Conservation (phyloP, 2,888 invertebrate species). For the Agriotes lineatus region DNA sequence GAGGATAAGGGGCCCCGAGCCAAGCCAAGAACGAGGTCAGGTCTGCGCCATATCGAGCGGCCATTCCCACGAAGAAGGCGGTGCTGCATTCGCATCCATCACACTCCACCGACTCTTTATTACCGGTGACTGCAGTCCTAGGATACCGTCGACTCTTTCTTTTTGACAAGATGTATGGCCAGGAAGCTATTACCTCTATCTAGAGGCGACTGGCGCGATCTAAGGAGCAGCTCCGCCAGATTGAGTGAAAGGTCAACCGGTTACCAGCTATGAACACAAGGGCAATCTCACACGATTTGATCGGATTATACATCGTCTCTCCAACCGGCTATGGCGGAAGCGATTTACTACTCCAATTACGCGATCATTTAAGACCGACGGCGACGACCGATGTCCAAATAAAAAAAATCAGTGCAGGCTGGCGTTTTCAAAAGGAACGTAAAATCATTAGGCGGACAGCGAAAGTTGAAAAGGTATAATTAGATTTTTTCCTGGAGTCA, state of each 20-base stretch:
- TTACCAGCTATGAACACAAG: constrained; percentile 25
- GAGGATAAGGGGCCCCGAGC: constrained; percentile 41
- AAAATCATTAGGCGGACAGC: constrained; percentile 10
- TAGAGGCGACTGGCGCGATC: constrained; percentile 45
- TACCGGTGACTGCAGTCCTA: constrained; percentile 47
- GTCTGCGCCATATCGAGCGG: constrained; percentile 55
- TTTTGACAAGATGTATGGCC: constrained; percentile 46
- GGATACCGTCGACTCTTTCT: constrained; percentile 45
- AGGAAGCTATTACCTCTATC: constrained; percentile 48
- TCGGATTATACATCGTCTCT: constrained; percentile 10
- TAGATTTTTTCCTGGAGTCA: not conserved
- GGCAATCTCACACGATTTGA: constrained; percentile 35
- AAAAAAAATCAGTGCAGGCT: too few relatives aligned
- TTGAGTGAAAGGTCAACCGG: constrained; percentile 52
- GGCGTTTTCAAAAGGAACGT: constrained; percentile 14
- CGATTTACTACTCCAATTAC: constrained; percentile 15
- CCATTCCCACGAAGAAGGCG: constrained; percentile 51
- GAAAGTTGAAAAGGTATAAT: constrained; percentile 15
- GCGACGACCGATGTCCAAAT: too few relatives aligned
- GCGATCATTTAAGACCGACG: constrained; percentile 9
- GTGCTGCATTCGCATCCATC: constrained; percentile 49
- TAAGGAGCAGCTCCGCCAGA: constrained; percentile 40
- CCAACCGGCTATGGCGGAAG: constrained; percentile 15
- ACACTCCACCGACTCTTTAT: constrained; percentile 48
- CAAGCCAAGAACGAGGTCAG: constrained; percentile 52